Conservation (phyloP, 2,113 vertebrate genomes). For the Capricornis sumatraensis region DNA sequence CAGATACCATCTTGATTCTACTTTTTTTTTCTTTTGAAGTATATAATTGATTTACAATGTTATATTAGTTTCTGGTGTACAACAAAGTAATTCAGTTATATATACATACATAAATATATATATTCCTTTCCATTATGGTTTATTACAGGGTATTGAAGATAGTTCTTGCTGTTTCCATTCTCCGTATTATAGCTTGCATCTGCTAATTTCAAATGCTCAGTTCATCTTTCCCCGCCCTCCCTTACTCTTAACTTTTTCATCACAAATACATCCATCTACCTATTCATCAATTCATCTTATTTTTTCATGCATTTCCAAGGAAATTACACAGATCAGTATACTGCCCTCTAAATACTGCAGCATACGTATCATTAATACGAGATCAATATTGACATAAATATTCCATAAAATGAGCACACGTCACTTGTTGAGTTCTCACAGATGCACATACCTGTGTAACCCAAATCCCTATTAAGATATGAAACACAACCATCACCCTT, state of each 20-base stretch:
- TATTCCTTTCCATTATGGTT: background rate
- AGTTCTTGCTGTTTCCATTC: background rate
- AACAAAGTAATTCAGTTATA: background rate
- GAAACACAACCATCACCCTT: background rate
- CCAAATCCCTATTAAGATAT: background rate
- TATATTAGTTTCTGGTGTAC: background rate
- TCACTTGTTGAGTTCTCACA: background rate
- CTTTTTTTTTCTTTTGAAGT: background rate
- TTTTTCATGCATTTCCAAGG: conserved; percentile 9
- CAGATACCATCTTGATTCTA: background rate
- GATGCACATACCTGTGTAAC: background rate
- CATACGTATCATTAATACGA: background rate
- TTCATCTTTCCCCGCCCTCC: background rate
- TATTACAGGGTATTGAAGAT: background rate
- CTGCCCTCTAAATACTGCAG: background rate
- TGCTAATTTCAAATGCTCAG: background rate
- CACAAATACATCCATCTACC: background rate
- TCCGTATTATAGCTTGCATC: background rate
- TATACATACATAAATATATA: background rate
- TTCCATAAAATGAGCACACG: background rate
- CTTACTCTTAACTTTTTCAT: background rate
- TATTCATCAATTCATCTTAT: background rate
- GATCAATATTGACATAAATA: background rate
- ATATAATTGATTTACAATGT: background rate
- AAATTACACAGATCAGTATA: background rate